Conservation (phyloP, 2,888 invertebrate genomes). For the Agriopis aurantiaria region DNA sequence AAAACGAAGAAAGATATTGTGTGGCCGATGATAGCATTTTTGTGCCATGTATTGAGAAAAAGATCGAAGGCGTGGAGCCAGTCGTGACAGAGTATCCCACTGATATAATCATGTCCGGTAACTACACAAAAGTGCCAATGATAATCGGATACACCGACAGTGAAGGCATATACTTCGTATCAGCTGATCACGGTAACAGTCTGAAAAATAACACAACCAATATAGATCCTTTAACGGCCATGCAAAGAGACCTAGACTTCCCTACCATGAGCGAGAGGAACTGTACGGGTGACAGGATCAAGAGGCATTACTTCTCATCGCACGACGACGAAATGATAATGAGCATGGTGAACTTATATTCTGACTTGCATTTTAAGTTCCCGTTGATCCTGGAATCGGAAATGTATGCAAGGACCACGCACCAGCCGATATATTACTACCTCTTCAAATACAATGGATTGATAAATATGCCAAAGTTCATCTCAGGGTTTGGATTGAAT, state of each 20-base stretch:
- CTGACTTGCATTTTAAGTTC: slow-evolving; percentile 77
- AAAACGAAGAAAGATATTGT: slow-evolving; percentile 68
- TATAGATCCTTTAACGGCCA: slow-evolving; percentile 57
- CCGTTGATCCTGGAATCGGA: slow-evolving; percentile 73
- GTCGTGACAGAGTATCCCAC: slow-evolving; percentile 69
- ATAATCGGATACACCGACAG: slow-evolving; percentile 77
- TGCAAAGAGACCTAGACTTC: slow-evolving; percentile 71
- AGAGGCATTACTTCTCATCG: slow-evolving; percentile 67
- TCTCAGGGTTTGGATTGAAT: slow-evolving; percentile 63
- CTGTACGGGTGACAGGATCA: slow-evolving; percentile 61
- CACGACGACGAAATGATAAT: slow-evolving; percentile 70
- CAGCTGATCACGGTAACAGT: slow-evolving; percentile 71
- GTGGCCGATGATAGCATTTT: slow-evolving; percentile 72
- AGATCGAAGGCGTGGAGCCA: slow-evolving; percentile 70
- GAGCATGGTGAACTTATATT: slow-evolving; percentile 77
- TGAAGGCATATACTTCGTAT: slow-evolving; percentile 77
- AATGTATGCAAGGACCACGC: slow-evolving; percentile 66
- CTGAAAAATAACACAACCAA: slow-evolving; percentile 53
- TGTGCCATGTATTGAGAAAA: slow-evolving; percentile 74
- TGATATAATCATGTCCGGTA: slow-evolving; percentile 67
- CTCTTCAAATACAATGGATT: slow-evolving; percentile 74
- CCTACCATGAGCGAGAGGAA: slow-evolving; percentile 66
- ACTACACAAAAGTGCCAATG: slow-evolving; percentile 78
- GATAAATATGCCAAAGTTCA: slow-evolving; percentile 75
- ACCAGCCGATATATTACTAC: slow-evolving; percentile 77